Percentiles rank a stretch among this genome's conserved stretches.
These are phyloP conservation scores for Drosophila lacicola DNA, from an alignment of 2,888 invertebrate genomes.

Conservation along the genomic window DNA sequence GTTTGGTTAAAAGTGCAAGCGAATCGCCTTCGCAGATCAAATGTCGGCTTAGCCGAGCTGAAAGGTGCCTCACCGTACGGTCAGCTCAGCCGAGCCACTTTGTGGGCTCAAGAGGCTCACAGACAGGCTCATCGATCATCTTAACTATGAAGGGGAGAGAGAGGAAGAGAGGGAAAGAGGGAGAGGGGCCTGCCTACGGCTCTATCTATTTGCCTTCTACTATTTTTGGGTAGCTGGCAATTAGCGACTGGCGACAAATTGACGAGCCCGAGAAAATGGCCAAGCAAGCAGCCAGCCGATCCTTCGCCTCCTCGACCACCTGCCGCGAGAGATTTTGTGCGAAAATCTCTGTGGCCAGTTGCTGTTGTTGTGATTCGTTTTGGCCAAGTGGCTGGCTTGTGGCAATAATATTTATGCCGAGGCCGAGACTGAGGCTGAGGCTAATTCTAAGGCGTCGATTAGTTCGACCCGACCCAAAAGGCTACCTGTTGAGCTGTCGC, in stretches of 20 bases:
- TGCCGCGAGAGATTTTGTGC: constrained; percentile 70
- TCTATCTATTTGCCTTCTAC: not conserved
- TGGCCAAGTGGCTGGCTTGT: constrained; percentile 56
- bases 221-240: constrained; percentile 45
- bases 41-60: constrained; percentile 38
- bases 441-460: constrained; percentile 2
- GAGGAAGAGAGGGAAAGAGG: not conserved
- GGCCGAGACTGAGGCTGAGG: constrained; percentile 8
- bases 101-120: constrained; percentile 16
- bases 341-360: constrained; percentile 41
- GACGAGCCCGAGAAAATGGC: constrained; percentile 33
- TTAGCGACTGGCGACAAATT: constrained; percentile 80
- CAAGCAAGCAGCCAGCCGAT: constrained; percentile 20
- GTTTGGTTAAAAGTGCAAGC: constrained; percentile 17
- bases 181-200: constrained; percentile 2
- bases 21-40: constrained; percentile 43
- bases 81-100: constrained; percentile 2
- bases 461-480: not conserved
- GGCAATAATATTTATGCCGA: constrained; percentile 75
- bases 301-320: constrained; percentile 57
- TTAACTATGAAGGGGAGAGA: no score
- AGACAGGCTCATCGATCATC: constrained; percentile 60
- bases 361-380: constrained; percentile 40
- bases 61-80: constrained; percentile 25
- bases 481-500: constrained; percentile 53